Conservation (phyloP, 2,113 vertebrate genomes). For the Sterna hirundo region DNA sequence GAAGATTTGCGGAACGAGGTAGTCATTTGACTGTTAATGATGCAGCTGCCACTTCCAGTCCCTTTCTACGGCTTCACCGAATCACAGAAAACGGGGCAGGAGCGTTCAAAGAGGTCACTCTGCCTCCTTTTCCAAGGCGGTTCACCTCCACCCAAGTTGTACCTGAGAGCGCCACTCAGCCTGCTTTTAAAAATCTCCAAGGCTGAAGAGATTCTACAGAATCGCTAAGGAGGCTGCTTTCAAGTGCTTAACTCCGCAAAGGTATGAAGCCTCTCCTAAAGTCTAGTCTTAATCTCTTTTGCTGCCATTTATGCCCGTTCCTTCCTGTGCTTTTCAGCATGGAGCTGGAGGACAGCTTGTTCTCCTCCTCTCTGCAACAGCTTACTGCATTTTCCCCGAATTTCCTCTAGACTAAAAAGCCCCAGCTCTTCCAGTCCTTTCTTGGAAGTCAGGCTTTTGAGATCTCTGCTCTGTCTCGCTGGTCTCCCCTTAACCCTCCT, state of each 20-base stretch:
- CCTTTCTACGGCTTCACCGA: background rate
- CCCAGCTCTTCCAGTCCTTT: background rate
- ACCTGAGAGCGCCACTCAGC: background rate
- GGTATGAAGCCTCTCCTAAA: background rate
- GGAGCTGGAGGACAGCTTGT: background rate
- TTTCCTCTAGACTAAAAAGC: background rate
- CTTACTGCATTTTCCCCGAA: background rate
- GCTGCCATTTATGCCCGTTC: background rate
- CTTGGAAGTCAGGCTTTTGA: background rate
- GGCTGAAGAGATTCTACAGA: background rate
- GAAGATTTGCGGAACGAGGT: background rate
- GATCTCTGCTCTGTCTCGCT: background rate
- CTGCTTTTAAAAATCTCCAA: conserved; percentile 12
- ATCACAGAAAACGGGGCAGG: background rate
- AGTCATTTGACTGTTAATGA: background rate
- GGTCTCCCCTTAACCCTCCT: background rate
- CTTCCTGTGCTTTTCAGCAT: background rate
- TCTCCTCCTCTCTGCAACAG: background rate
- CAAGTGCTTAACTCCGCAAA: background rate
- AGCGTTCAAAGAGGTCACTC: background rate
- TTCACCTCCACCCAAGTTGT: background rate
- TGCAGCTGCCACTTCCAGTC: background rate
- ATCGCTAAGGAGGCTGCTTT: background rate
- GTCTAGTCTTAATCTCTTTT: background rate
- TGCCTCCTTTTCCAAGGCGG: background rate